Evolutionary conservation across 2,797 vertebrate species (phyloP), one percentile per base, ranked within the genome.

Genomic region (Crenichthys baileyi): DNA sequence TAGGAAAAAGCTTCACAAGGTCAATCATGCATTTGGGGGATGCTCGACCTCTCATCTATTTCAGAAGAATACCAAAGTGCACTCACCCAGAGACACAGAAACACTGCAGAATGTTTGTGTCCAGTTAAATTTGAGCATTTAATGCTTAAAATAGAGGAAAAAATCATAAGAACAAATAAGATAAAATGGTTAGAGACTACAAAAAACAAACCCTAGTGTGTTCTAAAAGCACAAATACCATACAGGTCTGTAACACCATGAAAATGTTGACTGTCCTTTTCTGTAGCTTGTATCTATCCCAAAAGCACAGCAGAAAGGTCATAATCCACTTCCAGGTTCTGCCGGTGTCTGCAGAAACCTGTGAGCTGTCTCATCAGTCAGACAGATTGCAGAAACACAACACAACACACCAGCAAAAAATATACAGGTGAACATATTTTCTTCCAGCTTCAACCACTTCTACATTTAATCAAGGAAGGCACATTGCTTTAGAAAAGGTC

Each of bases 1-100:
- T 61, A 39, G 76, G 24, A 63, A 82, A 80, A 82, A 65, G 77
- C 73, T 88, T 85, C 88, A 87, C 90, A 90, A 93, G 91, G 93
- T 93, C 90, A 92, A 90, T 82, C 72, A 87, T 50, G 87, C 85
- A 87, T 88, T 91, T 91, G 87, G 91, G 85, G 87, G 88, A 87
- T 68, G 75, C 80, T 83, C 83, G 39, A 89, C 88, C 88, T 80
- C 87, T 77, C 81, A 51, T 89, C 76, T 85, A 61, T 73, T 85
- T 86, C 79, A 81, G 46, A 80, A 65, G 80, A 83, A 78, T 75
- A 55, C 60, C 55, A 63, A 75, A 63, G 76, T 22, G 41, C 39
- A 29, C 39, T 26, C 75, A 63, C 61, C 87, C 58, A 26, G 29
- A 56, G 55, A 75, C 55, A 79, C 60, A 51, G 39, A 50, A 77